Evolutionary conservation across 2,113 vertebrate species (phyloP).

Genomic region (Myiozetetes cayanensis): DNA sequence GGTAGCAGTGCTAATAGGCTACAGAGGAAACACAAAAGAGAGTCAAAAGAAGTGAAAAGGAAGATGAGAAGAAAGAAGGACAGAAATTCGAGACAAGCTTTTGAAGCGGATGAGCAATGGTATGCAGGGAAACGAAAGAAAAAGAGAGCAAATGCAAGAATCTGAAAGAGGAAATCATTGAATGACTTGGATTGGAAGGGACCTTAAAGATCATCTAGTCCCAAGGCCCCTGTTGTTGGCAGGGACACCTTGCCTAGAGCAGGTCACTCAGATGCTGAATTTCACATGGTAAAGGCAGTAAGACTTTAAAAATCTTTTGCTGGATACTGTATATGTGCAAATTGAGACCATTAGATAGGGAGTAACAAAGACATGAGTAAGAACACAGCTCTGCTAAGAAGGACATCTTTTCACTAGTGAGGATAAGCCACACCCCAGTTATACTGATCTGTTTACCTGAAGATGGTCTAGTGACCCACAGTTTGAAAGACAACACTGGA

Average conservation of each 20-base stretch:
- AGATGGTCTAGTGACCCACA: not conserved
- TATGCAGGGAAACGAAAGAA: not conserved
- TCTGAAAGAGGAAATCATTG: not conserved
- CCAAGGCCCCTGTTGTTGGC: not conserved
- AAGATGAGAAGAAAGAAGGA: not conserved
- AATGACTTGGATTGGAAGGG: not conserved
- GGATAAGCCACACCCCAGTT: not conserved
- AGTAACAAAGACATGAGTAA: not conserved
- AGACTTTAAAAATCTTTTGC: not conserved
- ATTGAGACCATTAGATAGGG: not conserved
- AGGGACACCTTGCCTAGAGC: not conserved
- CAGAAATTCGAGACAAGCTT: not conserved
- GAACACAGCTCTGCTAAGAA: not conserved
- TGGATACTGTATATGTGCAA: not conserved
- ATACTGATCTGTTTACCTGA: not conserved
- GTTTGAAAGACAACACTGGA: not conserved
- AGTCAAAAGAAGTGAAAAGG: not conserved
- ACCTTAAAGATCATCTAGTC: not conserved
- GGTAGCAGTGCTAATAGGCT: not conserved
- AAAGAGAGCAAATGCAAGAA: not conserved
- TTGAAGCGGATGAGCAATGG: rapidly evolving
- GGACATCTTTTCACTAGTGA: rapidly evolving
- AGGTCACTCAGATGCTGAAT: not conserved
- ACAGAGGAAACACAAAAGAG: not conserved
- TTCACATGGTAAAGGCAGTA: not conserved